These are phyloP conservation scores for Pachliopta kotzebuea DNA, from an alignment of 2,888 invertebrate species.

Conservation along the genomic window DNA sequence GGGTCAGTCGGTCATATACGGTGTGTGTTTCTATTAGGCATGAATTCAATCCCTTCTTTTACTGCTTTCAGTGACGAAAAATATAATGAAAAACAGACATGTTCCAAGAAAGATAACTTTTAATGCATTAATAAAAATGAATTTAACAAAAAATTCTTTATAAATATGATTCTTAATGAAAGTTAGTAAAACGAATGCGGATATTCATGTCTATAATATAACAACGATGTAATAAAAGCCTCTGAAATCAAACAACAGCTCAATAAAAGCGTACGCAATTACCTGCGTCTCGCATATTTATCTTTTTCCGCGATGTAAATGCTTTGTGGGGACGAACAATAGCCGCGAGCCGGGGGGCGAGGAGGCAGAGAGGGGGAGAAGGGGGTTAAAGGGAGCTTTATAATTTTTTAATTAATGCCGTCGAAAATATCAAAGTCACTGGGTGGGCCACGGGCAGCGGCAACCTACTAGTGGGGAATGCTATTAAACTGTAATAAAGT, in stretches of 20 bases:
- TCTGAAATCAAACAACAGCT: slow-evolving; percentile 74
- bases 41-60: too few relatives aligned
- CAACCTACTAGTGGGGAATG: slow-evolving; percentile 64
- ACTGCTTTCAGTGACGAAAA: too few relatives aligned
- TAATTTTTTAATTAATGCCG: slow-evolving; percentile 80
- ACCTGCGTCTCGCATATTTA: slow-evolving; percentile 75
- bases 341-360: slow-evolving; percentile 42
- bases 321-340: slow-evolving; percentile 69
- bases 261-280: slow-evolving; percentile 73
- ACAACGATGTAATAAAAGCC: slow-evolving; percentile 57
- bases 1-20: too few relatives aligned
- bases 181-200: background rate
- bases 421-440: slow-evolving; percentile 80
- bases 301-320: slow-evolving; percentile 72
- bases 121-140: too few relatives aligned
- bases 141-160: too few relatives aligned
- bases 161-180: too few relatives aligned
- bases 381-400: slow-evolving; percentile 63
- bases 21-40: too few relatives aligned
- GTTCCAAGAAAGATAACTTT: too few relatives aligned
- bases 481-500: slow-evolving; percentile 60
- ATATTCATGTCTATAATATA: slow-evolving; percentile 35
- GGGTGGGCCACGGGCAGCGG: slow-evolving; percentile 37
- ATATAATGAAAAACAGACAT: too few relatives aligned
- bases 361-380: too few relatives aligned